These are phyloP conservation scores for Dermochelys coriacea DNA, from an alignment of 2,797 vertebrate species.

Conservation along the genomic window DNA sequence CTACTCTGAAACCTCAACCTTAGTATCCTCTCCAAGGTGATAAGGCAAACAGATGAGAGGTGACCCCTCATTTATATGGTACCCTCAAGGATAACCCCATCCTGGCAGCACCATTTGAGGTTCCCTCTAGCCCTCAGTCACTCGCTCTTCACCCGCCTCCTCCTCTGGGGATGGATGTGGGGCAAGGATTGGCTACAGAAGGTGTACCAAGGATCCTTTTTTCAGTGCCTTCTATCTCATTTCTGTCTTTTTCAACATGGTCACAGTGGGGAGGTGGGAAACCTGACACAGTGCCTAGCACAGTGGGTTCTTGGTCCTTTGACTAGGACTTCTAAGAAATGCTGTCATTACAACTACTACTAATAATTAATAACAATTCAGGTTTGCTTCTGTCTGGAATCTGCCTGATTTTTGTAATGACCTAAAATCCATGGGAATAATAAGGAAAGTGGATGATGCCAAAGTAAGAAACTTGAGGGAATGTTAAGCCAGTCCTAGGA, in stretches of 20 bases:
- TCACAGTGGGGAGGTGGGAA: too few species aligned
- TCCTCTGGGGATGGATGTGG: background rate
- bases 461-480: accelerated
- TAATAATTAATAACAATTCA: accelerated
- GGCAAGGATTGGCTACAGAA: accelerated
- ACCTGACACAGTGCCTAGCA: background rate
- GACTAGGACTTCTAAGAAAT: accelerated
- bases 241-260: background rate
- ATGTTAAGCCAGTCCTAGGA: accelerated
- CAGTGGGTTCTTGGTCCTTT: accelerated
- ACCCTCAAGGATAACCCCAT: too few species aligned
- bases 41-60: background rate
- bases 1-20: too few species aligned
- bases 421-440: accelerated
- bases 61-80: background rate
- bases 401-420: accelerated
- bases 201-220: background rate
- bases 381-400: accelerated
- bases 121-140: conserved; percentile 20
- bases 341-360: too few species aligned
- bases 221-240: accelerated
- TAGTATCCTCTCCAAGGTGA: accelerated
- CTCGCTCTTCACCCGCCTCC: background rate
- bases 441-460: too few species aligned
- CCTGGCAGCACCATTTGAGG: conserved; percentile 8